A percentile compares a stretch with the other conserved stretches of the same genome.
Evolutionary conservation across 2,797 vertebrate genomes (phyloP).

Genomic region (Cossypha dichroa): DNA sequence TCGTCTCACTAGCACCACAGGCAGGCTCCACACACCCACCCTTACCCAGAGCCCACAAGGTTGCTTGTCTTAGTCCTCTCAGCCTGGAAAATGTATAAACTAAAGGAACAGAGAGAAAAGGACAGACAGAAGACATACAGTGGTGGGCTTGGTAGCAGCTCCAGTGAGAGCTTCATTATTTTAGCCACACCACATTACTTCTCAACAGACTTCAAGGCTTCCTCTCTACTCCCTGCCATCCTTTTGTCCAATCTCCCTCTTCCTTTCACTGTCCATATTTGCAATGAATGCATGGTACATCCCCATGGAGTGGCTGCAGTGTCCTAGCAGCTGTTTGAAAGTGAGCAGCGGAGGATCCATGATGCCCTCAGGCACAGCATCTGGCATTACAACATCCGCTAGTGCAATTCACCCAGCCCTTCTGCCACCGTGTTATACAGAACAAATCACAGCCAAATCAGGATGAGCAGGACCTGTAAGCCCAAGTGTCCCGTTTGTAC

Average conservation of each 20-base stretch:
- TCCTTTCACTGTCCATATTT: background rate
- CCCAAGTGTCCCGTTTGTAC: background rate
- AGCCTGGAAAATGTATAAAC: background rate
- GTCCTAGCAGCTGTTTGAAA: background rate
- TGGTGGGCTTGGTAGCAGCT: background rate
- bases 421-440: background rate
- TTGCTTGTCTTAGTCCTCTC: background rate
- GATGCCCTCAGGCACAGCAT: background rate
- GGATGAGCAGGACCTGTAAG: background rate
- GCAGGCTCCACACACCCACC: background rate
- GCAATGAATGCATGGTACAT: background rate
- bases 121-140: background rate
- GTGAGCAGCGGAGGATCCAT: background rate
- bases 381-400: background rate
- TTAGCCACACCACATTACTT: background rate
- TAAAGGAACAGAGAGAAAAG: background rate
- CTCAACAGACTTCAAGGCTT: background rate
- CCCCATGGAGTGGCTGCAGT: background rate
- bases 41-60: background rate
- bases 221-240: background rate
- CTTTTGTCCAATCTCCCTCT: background rate
- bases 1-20: fast-evolving
- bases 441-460: background rate
- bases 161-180: background rate
- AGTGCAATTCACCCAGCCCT: background rate